A percentile compares a stretch with the other conserved stretches of the same genome.
These are phyloP conservation scores for Malurus leucopterus DNA, from an alignment of 2,797 vertebrate species.

Conservation along the genomic window DNA sequence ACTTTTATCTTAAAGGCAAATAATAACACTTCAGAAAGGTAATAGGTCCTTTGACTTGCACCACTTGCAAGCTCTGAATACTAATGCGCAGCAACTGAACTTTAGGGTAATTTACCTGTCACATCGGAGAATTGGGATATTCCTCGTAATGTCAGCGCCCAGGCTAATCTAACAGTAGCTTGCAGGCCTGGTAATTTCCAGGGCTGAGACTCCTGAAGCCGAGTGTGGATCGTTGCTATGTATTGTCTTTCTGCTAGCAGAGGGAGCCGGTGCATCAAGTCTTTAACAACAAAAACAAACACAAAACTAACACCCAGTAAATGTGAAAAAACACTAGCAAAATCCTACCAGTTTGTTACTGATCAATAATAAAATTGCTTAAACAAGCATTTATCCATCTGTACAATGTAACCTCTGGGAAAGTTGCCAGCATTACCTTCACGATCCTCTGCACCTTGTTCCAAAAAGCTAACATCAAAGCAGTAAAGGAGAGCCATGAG, in stretches of 20 bases:
- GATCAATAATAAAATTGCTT: not conserved
- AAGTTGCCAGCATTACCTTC: conserved; percentile 77
- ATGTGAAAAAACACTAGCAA: not conserved
- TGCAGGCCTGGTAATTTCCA: conserved; percentile 94
- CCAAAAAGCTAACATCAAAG: conserved; percentile 92
- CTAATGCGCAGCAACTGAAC: not conserved
- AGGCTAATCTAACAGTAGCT: conserved; percentile 88
- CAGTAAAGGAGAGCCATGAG: conserved; percentile 96
- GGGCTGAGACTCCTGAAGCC: conserved; percentile 84
- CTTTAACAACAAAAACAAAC: conserved; percentile 64
- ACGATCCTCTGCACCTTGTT: conserved; percentile 89
- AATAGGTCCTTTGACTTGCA: not conserved
- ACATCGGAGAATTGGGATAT: conserved; percentile 94
- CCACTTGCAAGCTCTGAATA: not conserved
- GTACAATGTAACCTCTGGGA: not conserved
- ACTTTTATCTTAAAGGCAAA: not conserved
- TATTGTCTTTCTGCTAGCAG: conserved; percentile 91
- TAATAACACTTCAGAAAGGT: not conserved
- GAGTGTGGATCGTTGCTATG: conserved; percentile 86
- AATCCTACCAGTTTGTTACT: not conserved
- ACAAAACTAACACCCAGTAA: not conserved
- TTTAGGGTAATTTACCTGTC: conserved; percentile 76
- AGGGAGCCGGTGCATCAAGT: conserved; percentile 87
- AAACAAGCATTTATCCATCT: not conserved
- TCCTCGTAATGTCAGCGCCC: conserved; percentile 90